Conservation (phyloP, 2,888 invertebrate species). For the Mycalesis mineus region DNA sequence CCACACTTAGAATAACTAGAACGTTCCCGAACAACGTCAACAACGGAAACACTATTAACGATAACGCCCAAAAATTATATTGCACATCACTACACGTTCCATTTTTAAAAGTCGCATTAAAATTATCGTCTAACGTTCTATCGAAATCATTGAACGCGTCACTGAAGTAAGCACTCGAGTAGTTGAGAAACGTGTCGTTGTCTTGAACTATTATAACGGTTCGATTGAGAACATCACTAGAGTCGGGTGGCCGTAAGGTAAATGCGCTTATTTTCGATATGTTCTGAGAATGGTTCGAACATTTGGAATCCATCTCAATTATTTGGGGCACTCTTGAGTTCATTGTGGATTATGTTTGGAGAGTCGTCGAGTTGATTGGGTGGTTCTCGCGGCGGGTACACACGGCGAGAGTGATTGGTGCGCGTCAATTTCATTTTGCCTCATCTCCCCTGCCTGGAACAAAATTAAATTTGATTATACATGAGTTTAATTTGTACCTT, state of each 20-base stretch:
- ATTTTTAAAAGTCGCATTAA: constrained; percentile 65
- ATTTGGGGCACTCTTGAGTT: constrained; percentile 1
- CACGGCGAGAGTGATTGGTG: neutral
- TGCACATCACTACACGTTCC: constrained; percentile 70
- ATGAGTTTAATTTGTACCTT: neutral
- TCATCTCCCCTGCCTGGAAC: constrained; percentile 21
- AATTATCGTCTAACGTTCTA: constrained; percentile 43
- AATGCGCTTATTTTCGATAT: constrained; percentile 40
- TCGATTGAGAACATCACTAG: constrained; percentile 25
- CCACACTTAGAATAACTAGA: constrained; percentile 96
- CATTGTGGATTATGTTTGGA: constrained; percentile 12
- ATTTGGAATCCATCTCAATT: constrained; percentile 28
- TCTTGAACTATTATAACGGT: constrained; percentile 25
- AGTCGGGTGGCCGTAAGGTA: constrained; percentile 42
- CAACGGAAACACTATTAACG: constrained; percentile 93
- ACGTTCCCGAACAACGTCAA: constrained; percentile 98
- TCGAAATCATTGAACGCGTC: constrained; percentile 47
- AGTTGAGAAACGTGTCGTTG: constrained; percentile 39
- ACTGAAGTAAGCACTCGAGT: constrained; percentile 46
- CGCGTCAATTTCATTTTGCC: constrained; percentile 2
- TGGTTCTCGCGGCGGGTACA: neutral
- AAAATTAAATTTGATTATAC: constrained; percentile 9
- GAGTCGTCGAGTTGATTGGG: constrained; percentile 7
- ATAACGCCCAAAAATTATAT: constrained; percentile 91
- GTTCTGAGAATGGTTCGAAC: constrained; percentile 46